Evolutionary conservation across 2,113 vertebrate genomes (phyloP).

Genomic region (Madoqua kirkii): DNA sequence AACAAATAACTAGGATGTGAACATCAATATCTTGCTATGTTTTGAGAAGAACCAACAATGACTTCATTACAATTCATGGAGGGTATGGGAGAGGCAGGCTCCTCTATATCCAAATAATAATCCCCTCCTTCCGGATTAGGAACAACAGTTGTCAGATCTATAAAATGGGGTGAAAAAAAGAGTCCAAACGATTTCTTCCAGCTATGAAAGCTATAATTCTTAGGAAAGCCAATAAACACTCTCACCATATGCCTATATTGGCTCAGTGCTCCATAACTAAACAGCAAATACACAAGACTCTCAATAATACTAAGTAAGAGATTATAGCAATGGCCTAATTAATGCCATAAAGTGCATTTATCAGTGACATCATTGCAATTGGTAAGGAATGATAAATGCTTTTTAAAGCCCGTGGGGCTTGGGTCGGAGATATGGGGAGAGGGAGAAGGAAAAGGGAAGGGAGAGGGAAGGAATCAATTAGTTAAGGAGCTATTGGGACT

Average conservation of each 20-base stretch:
- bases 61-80: neutral
- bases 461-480: neutral
- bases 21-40: neutral
- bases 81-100: neutral
- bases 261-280: neutral
- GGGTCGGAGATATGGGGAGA: neutral
- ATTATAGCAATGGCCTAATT: neutral
- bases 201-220: constrained; percentile 4
- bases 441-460: neutral
- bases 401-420: neutral
- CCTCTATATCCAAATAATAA: neutral
- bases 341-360: neutral
- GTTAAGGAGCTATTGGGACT: neutral
- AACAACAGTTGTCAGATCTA: neutral
- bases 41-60: neutral
- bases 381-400: neutral
- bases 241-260: neutral
- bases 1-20: neutral
- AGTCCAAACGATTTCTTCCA: neutral
- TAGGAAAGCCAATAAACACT: neutral
- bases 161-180: neutral
- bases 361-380: neutral
- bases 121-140: neutral
- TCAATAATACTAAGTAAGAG: neutral
- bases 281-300: neutral